Evolutionary conservation across 2,888 invertebrate genomes (phyloP), one percentile per base, ranked within the genome.

Genomic region (Drosophila neonasuta): DNA sequence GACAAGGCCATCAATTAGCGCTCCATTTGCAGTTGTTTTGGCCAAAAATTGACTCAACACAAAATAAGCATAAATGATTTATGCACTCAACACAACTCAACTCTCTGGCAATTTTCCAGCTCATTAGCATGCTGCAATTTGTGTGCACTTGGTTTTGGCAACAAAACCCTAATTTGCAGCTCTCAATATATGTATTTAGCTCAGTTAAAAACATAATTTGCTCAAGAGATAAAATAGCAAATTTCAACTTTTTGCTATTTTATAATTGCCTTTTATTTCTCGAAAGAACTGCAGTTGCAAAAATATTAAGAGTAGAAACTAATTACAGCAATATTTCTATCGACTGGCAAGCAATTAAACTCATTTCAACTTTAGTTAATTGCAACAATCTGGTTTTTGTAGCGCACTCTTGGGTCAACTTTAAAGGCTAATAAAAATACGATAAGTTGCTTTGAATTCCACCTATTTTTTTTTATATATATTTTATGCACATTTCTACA

Each of bases 21-120:
- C 58, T 58, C 67, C 46, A 66, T 79, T 81, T 75, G 34, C 46
- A 39, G 55, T 46, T 49, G 4, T 13, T 45, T 62, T 52, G 49
- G 59, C 54, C 59, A 62, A 73, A 49, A 63, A 45, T 34, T 44
- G 8, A 63, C 17, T 13, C 24, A 24, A 10, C 41, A 41, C 29
- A 32, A 60, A 80, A 72, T 77, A 71, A 55, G 46, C 78, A 75
- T 82, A 80, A 77, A 77, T 86, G 64, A 83, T 83, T 82, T 74
- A 80, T 86, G 70, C 63, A 77, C 65, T 80, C 72, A 46, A 17
- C 17, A 68, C 68, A 60, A 77, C 65, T 80, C 70, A 46, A 66
- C 66, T 62, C 60, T 30, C 55, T 54, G 55, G 44, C 49, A 81
- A 86, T 86, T 86, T 81, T 80, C 67, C 78, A 83, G 70, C 78